Conservation (phyloP, 1,140 invertebrate species). For the Sinella curviseta region DNA sequence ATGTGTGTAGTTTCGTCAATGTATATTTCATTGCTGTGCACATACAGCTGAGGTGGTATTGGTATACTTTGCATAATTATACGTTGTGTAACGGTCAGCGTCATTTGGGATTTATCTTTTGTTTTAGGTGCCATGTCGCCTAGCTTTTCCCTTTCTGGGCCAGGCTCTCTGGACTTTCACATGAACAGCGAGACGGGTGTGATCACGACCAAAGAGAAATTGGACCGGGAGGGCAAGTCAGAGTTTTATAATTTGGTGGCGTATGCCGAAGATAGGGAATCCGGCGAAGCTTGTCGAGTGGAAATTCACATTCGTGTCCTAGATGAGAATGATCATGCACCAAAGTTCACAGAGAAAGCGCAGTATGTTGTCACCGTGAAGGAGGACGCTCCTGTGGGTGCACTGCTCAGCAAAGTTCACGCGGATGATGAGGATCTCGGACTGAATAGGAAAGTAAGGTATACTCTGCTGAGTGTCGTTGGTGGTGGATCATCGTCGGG, state of each 20-base stretch:
- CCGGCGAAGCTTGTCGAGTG: conserved; percentile 66
- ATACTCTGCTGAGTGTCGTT: conserved; percentile 64
- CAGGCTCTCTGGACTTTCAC: conserved; percentile 40
- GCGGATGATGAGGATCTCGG: conserved; percentile 80
- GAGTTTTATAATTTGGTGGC: conserved; percentile 77
- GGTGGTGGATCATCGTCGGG: conserved; percentile 55
- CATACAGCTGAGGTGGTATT: no score
- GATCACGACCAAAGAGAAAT: conserved; percentile 69
- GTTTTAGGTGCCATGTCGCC: conserved; percentile 30
- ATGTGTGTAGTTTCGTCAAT: no score
- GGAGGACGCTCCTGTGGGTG: conserved; percentile 65
- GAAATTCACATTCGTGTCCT: conserved; percentile 71
- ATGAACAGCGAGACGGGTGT: conserved; percentile 62
- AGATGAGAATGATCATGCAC: conserved; percentile 86
- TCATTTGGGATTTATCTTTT: background rate
- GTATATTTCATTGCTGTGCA: no score
- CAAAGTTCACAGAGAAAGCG: conserved; percentile 56
- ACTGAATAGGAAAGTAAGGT: conserved; percentile 80
- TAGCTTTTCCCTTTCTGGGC: conserved; percentile 40
- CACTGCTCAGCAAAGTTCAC: conserved; percentile 61
- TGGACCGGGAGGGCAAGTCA: conserved; percentile 76
- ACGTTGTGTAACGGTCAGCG: no score
- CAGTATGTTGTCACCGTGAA: conserved; percentile 75
- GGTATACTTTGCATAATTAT: no score
- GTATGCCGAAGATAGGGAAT: conserved; percentile 81